Evolutionary conservation across 2,113 vertebrate species (phyloP), one percentile per base, ranked within the genome.

Genomic region (Hyla sarda): DNA sequence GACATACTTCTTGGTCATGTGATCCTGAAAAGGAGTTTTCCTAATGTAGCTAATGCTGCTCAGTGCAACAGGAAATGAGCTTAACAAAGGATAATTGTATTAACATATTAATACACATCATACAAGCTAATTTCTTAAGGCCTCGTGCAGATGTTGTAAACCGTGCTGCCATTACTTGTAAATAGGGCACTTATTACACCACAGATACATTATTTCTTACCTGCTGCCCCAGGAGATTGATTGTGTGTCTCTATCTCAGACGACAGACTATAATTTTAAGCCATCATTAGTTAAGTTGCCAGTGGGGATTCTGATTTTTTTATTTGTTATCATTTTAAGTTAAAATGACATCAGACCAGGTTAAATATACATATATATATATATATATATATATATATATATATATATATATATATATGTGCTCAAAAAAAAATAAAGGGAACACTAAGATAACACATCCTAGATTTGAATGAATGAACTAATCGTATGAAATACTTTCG

Each of bases 51-150:
- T 58, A 58, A 56, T 75, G 19, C 71, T 75, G 71, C 25, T 34
- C 19, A 34, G 11, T 75, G 5, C 17, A 23, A 37, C n/a, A 45
- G 9, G n/a, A 56, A 75, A 72, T 37, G 21, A 8, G 0, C 30
- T 47, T 74, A 83, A 71, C 48, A 5, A 72, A 74, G 16, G 25
- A 21, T 71, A 72, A 82, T 72, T 72, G 65, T 48, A n/a, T 28
- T 62, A 76, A 73, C 71, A 14, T 60, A 58, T 84, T 48, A 76
- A 48, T 28, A 17, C 50, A 76, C 74, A 58, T 73, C 69, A 73
- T 58, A 30, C 23, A 14, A 48, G 21, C 54, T 21, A 47, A 75
- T 60, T 62, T 84, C 54, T 32, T 3, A 48, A 32, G 54, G 13
- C 71, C 14, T 9, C 30, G 47, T 37, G 45, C n/a, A 62, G 71